These are phyloP conservation scores for Carposina sasakii DNA, from an alignment of 1,140 invertebrate genomes.

Conservation along the genomic window DNA sequence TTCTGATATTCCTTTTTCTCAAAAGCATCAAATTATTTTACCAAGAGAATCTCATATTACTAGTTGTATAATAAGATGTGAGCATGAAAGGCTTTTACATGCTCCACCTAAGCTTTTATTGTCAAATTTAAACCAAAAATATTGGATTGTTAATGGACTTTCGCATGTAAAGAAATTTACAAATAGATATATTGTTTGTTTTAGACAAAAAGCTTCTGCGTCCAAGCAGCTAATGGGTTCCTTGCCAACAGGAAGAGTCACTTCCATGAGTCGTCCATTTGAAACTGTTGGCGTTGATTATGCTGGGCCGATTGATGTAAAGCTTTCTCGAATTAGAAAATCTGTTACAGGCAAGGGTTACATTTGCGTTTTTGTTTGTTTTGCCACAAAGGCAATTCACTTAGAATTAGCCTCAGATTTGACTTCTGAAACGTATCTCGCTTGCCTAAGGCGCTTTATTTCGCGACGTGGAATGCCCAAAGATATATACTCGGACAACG, in stretches of 20 bases:
- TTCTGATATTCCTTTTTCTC: conserved; percentile 15
- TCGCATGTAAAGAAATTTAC: conserved; percentile 23
- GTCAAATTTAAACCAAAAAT: conserved; percentile 25
- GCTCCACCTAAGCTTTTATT: conserved; percentile 22
- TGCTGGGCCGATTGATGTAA: conserved; percentile 40
- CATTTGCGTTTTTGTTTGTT: conserved; percentile 13
- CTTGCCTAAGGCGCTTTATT: background rate
- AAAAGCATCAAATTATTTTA: conserved; percentile 36
- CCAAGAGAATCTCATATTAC: conserved; percentile 23
- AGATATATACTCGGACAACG: too few species aligned
- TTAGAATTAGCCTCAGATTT: conserved; percentile 19
- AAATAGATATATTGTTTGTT: conserved; percentile 33
- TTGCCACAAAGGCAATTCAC: conserved; percentile 19
- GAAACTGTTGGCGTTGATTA: conserved; percentile 38
- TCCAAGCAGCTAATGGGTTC: conserved; percentile 38
- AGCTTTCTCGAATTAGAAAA: conserved; percentile 17
- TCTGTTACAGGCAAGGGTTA: conserved; percentile 12
- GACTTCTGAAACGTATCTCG: conserved; percentile 19
- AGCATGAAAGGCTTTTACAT: conserved; percentile 25
- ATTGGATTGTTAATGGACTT: conserved; percentile 36
- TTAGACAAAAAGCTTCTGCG: conserved; percentile 19
- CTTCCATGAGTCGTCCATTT: conserved; percentile 25
- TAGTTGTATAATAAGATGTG: conserved; percentile 18
- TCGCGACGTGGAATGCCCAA: too few species aligned
- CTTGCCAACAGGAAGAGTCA: conserved; percentile 33